phyloP scores from a whole-genome alignment of 2,797 vertebrate species.

The Macropus fuliginosus region DNA sequence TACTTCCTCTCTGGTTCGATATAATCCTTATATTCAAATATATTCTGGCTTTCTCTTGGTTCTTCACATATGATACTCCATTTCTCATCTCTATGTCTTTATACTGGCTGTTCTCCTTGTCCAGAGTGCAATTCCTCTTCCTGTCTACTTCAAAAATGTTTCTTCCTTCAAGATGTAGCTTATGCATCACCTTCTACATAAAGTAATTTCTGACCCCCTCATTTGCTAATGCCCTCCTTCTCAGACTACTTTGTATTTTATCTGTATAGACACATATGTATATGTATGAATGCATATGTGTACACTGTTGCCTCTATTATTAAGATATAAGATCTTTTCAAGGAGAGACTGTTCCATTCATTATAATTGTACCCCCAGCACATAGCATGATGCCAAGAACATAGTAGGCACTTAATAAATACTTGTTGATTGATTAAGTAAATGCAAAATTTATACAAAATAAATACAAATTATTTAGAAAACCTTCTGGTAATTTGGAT shows the following conservation, averaged over 20 bases:
- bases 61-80: background rate
- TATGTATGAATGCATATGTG: background rate
- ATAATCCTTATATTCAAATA: background rate
- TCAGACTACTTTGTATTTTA: background rate
- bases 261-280: background rate
- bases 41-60: background rate
- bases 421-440: background rate
- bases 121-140: background rate
- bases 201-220: background rate
- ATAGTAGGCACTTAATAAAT: background rate
- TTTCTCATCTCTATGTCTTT: background rate
- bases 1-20: background rate
- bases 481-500: background rate
- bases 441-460: background rate
- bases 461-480: background rate
- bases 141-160: background rate
- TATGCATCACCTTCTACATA: background rate
- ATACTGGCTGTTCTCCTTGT: background rate
- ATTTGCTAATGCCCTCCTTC: background rate
- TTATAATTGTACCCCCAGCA: background rate
- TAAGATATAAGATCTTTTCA: background rate
- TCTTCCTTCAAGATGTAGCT: background rate
- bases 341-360: background rate
- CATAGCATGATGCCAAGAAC: background rate
- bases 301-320: background rate